phyloP scores from a whole-genome alignment of 2,113 vertebrate genomes.

The Cyphomyrus plagiostoma region DNA sequence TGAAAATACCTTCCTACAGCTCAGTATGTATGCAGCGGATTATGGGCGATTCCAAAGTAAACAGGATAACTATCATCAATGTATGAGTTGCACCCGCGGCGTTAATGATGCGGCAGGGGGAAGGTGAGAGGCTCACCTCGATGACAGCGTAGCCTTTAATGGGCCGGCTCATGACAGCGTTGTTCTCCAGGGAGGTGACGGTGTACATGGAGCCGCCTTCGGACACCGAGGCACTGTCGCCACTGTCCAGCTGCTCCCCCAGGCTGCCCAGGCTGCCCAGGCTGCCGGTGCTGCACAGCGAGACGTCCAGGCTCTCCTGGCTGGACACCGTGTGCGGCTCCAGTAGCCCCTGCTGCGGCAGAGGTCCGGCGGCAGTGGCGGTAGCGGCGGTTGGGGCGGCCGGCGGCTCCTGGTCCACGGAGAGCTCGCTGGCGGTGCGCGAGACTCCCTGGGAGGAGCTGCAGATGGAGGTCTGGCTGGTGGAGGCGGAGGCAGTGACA shows the following conservation, averaged over 20 bases:
- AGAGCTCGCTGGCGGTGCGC: conserved; percentile 79
- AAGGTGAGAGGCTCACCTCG: conserved; percentile 52
- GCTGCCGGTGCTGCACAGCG: conserved; percentile 88
- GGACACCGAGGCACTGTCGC: conserved; percentile 69
- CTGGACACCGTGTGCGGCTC: conserved; percentile 84
- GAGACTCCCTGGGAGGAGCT: conserved; percentile 84
- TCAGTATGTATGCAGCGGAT: not conserved
- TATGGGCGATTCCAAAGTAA: not conserved
- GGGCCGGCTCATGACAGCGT: conserved; percentile 64
- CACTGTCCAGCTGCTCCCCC: conserved; percentile 77
- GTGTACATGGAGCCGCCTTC: conserved; percentile 85
- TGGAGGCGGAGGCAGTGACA: conserved; percentile 80
- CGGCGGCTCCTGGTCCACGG: conserved; percentile 68
- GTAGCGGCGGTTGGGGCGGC: conserved; percentile 60
- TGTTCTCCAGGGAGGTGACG: conserved; percentile 77
- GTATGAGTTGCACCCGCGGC: not conserved
- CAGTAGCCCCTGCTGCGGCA: conserved; percentile 56
- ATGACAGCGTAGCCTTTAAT: conserved; percentile 97
- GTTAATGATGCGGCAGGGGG: not conserved
- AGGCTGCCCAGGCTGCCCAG: conserved; percentile 88
- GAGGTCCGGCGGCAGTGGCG: conserved; percentile 61
- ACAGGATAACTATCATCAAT: not conserved
- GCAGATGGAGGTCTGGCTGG: conserved; percentile 88
- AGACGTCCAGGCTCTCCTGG: conserved; percentile 91
- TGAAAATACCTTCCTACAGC: not conserved